These are phyloP conservation scores for Varanus salvator DNA, from an alignment of 2,113 vertebrate genomes.

Conservation along the genomic window DNA sequence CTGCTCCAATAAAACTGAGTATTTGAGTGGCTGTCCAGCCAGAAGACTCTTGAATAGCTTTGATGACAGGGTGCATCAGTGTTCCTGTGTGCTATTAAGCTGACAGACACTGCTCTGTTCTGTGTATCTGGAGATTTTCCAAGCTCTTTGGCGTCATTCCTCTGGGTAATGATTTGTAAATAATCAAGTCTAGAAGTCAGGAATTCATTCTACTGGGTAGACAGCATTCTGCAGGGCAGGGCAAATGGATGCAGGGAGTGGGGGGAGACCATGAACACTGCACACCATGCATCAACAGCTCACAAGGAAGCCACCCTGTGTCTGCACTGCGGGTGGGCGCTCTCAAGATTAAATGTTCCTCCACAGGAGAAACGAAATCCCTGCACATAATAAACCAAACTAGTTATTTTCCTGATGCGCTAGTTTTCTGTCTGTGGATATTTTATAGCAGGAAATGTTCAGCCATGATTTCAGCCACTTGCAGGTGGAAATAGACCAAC, in stretches of 20 bases:
- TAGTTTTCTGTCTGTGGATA: neutral
- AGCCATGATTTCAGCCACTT: neutral
- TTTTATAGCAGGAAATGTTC: neutral
- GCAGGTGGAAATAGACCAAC: neutral
- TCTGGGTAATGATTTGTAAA: neutral
- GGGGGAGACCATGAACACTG: too few relatives aligned
- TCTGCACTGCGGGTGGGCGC: neutral
- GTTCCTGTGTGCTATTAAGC: neutral
- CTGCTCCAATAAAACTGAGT: neutral
- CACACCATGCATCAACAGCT: neutral
- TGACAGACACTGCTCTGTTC: neutral
- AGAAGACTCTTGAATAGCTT: neutral
- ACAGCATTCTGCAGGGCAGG: neutral
- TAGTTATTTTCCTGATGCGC: neutral
- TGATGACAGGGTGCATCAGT: neutral
- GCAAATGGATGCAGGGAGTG: neutral
- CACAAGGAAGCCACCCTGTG: neutral
- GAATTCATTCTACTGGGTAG: neutral
- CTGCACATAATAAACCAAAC: neutral
- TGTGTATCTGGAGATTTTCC: neutral
- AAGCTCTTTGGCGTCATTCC: neutral
- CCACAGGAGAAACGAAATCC: neutral
- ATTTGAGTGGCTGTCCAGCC: neutral
- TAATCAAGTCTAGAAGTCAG: neutral
- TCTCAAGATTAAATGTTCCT: neutral